Evolutionary conservation across 2,888 invertebrate species (phyloP), one percentile per base, ranked within the genome.

Genomic region (Abrostola tripartita): DNA sequence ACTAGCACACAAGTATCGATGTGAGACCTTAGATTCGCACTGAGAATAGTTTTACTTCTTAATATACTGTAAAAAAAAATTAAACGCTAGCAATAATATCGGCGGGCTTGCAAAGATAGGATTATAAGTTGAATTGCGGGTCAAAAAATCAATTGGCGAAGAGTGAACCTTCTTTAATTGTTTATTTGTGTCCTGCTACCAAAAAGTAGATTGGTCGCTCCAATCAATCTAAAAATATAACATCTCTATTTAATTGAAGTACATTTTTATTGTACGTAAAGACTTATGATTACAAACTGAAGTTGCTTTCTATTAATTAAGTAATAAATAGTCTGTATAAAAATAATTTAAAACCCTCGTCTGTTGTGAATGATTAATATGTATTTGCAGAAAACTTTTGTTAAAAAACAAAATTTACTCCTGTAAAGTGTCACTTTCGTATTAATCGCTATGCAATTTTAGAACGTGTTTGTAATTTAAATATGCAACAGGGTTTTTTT

Each of bases 151-250:
- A 40, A 12, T n/a, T 44, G 5, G 12, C 0, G 14, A 12, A 2
- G 8, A 38, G 11, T 10, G 36, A 11, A 10, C 5, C 47, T 52
- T 52, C 55, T 61, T 8, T 24, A 1, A 47, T 36, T 5, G 4
- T 12, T 54, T 37, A 8, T 12, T 14, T 37, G 6, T 38, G 51
- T 10, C 38, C n/a, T 8, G 44, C 37, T 49, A 44, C 49, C 49
- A n/a, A 12, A 65, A n/a, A 47, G 14, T 42, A 62, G 42, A 61
- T 64, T 61, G 52, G 24, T 37, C 36, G 49, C 40, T 52, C 35
- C 49, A 47, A 68, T 68, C 53, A 76, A 42, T 61, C 40, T 62
- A 52, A 65, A 67, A 68, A 57, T 57, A 62, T 55, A 52, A 12
- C 58, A 56, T 37, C 40, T 68, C 37, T 5, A 62, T 51, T 74